A percentile compares a stretch with the other conserved stretches of the same genome.
Evolutionary conservation across 2,888 invertebrate genomes (phyloP).

Genomic region (Campoplex nolae): DNA sequence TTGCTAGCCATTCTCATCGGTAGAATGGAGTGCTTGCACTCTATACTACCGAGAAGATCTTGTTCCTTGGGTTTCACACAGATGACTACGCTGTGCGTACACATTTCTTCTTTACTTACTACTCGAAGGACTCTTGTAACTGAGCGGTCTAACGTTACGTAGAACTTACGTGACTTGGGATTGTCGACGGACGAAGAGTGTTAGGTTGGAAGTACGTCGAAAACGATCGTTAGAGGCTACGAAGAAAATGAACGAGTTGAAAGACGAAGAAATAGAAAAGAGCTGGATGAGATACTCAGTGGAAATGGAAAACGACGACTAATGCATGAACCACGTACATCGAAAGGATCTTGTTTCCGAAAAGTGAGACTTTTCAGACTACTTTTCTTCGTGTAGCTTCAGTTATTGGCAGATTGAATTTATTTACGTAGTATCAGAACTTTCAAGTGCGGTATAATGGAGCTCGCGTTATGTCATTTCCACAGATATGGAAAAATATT

Average conservation of each 20-base stretch:
- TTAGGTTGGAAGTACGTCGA: conserved; percentile 20
- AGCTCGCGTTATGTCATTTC: neutral
- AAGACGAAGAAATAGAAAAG: conserved; percentile 39
- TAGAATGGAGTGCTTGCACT: conserved; percentile 19
- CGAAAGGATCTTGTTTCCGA: conserved; percentile 34
- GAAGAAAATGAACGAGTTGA: conserved; percentile 9
- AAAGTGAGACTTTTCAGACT: neutral
- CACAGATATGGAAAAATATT: neutral
- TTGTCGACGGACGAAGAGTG: conserved; percentile 42
- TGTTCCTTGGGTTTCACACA: conserved; percentile 47
- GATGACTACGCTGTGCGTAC: conserved; percentile 42
- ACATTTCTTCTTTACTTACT: conserved; percentile 61
- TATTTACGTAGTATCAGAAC: conserved; percentile 3
- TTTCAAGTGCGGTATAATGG: neutral
- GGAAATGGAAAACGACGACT: conserved; percentile 47
- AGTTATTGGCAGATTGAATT: conserved; percentile 11
- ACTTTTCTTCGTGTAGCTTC: conserved; percentile 8
- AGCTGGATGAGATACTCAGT: conserved; percentile 12
- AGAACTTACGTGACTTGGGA: conserved; percentile 64
- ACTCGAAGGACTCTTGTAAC: conserved; percentile 60
- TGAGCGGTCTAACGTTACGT: conserved; percentile 50
- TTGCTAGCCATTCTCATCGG: conserved; percentile 25
- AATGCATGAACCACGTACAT: conserved; percentile 29
- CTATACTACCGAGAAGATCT: conserved; percentile 45
- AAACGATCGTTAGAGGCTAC: conserved; percentile 19